Percentiles rank a stretch among this genome's conserved stretches.
Conservation (phyloP, 1,140 invertebrate species). For the Oryctes rhinoceros region DNA sequence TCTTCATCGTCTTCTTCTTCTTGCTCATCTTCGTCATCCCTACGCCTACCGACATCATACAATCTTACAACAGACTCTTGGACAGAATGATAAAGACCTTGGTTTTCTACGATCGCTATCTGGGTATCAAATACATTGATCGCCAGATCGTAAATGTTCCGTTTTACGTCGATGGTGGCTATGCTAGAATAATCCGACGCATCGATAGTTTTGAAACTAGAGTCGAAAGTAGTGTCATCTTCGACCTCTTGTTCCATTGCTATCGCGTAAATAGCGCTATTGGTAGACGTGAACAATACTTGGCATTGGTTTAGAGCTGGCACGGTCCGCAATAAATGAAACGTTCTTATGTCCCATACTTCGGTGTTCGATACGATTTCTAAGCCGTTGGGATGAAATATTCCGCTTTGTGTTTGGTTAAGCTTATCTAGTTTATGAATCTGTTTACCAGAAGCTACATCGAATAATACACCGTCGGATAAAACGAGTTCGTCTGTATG, state of each 20-base stretch:
- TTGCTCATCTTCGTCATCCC: conserved; percentile 79
- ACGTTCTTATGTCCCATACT: conserved; percentile 96
- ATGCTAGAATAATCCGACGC: conserved; percentile 93
- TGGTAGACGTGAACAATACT: conserved; percentile 75
- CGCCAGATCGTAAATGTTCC: conserved; percentile 78
- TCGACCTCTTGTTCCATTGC: conserved; percentile 63
- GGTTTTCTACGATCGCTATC: conserved; percentile 85
- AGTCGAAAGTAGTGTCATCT: conserved; percentile 71
- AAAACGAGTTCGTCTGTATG: conserved; percentile 93
- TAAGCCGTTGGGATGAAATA: conserved; percentile 96
- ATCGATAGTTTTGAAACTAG: conserved; percentile 95
- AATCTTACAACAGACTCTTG: conserved; percentile 85
- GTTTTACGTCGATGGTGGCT: conserved; percentile 60
- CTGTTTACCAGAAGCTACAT: conserved; percentile 84
- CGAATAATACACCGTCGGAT: conserved; percentile 96
- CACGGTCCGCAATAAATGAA: conserved; percentile 92
- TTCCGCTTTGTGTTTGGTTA: conserved; percentile 92
- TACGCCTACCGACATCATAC: conserved; percentile 80
- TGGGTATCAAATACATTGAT: conserved; percentile 81
- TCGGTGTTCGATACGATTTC: conserved; percentile 90
- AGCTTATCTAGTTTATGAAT: conserved; percentile 99
- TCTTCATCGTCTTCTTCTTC: conserved; percentile 77
- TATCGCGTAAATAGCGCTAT: conserved; percentile 70
- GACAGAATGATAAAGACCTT: conserved; percentile 75
- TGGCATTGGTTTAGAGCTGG: conserved; percentile 89